Evolutionary conservation across 2,888 invertebrate genomes (phyloP), one percentile per base, ranked within the genome.

Genomic region (Perizoma flavofasciatum): DNA sequence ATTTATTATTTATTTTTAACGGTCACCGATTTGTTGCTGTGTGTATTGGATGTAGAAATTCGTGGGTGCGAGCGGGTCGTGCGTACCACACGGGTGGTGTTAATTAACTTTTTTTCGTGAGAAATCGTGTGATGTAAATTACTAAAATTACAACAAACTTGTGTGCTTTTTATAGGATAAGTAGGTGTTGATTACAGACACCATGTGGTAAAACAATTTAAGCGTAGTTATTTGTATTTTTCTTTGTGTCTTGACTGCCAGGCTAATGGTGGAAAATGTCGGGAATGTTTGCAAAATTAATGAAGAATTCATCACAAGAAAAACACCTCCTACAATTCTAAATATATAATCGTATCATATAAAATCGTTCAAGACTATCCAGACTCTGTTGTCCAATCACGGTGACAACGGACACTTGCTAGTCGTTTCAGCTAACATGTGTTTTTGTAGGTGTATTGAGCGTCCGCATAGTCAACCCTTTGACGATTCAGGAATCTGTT

Each of bases 1-100:
- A 92, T 89, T 90, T 91, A 89, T 91, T 90, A 91, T 91, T 90
- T 92, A 90, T 89, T 91, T 92, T 91, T 92, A 90, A 90, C 88
- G 86, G 89, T 85, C 84, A 80, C 84, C 82, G 85, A 89, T 90
- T 89, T 86, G 87, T 89, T 83, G 81, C 76, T 78, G 70, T 72
- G 66, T 72, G 71, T 75, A 70, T 71, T 69, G 67, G 71, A 68
- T 61, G 64, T 67, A 68, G 69, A 74, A 73, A 73, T 74, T 70
- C 68, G 68, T 74, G 65, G 75, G 68, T 69, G 69, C 71, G 68
- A 71, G 73, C 65, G 72, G 72, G 70, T 75, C 72, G 72, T 72
- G 67, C 69, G 69, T 69, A 75, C 74, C 72, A 70, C 70, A 72
- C 68, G 65, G 69, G 70, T 68, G 61, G 65, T 77, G 75, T 79